Conservation (phyloP, 2,888 invertebrate species). For the Acrocyrtus sp. region DNA sequence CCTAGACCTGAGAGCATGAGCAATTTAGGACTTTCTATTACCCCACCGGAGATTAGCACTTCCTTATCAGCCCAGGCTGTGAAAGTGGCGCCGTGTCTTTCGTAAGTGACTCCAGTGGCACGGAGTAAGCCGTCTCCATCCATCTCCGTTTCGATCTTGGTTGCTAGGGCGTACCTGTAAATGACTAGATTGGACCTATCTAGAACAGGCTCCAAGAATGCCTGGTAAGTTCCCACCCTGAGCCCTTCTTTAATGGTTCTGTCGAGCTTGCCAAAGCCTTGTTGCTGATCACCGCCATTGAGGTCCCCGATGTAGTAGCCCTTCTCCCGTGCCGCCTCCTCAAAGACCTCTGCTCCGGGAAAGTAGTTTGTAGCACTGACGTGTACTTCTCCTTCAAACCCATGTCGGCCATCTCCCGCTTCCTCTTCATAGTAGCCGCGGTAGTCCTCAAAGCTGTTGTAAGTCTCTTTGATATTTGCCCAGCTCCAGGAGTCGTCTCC, state of each 20-base stretch:
- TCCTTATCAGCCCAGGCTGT: conserved; percentile 35
- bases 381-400: conserved; percentile 33
- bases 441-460: conserved; percentile 44
- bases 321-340: conserved; percentile 24
- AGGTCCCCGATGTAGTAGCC: conserved; percentile 34
- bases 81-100: conserved; percentile 20
- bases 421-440: conserved; percentile 37
- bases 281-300: conserved; percentile 23
- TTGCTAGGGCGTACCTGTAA: conserved; percentile 1
- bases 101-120: conserved; percentile 48
- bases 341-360: conserved; percentile 21
- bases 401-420: conserved; percentile 16
- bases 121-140: not conserved
- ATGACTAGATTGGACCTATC: not conserved
- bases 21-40: conserved; percentile 40
- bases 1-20: conserved; percentile 49
- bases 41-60: conserved; percentile 31
- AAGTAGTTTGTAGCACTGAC: conserved; percentile 32
- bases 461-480: conserved; percentile 27
- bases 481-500: conserved; percentile 42
- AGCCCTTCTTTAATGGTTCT: not conserved
- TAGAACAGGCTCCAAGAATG: not conserved
- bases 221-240: not conserved
- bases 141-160: not conserved
- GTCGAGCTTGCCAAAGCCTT: not conserved